Evolutionary conservation across 2,113 vertebrate species (phyloP).

Genomic region (Garra rufa): DNA sequence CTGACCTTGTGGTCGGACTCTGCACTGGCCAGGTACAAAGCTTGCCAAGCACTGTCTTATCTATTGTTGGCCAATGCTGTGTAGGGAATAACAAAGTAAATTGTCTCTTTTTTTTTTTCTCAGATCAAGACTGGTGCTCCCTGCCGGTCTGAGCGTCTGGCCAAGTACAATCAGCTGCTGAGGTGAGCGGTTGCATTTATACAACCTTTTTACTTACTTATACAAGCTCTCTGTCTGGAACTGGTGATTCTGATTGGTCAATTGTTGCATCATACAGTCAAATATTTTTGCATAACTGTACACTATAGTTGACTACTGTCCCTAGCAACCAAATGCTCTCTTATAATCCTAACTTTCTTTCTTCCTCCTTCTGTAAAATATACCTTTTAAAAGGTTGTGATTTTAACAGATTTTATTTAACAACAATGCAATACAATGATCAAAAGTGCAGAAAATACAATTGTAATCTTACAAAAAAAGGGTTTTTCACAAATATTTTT

Average conservation of each 20-base stretch:
- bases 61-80: not conserved
- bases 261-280: not conserved
- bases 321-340: not conserved
- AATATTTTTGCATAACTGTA: not conserved
- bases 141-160: slow-evolving; percentile 94
- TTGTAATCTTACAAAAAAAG: too few species aligned
- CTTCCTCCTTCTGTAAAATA: too few species aligned
- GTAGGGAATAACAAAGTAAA: not conserved
- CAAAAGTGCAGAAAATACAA: too few species aligned
- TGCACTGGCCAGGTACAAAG: slow-evolving; percentile 89
- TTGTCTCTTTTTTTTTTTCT: slow-evolving; percentile 8
- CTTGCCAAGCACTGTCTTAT: not conserved
- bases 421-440: not conserved
- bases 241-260: not conserved
- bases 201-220: not conserved
- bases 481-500: too few species aligned
- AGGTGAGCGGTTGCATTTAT: slow-evolving; percentile 74
- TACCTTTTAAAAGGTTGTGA: too few species aligned
- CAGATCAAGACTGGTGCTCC: slow-evolving; percentile 98
- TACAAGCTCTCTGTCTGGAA: not conserved
- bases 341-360: too few species aligned
- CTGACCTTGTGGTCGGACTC: slow-evolving; percentile 92
- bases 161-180: slow-evolving; percentile 97
- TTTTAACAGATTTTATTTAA: too few species aligned
- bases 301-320: not conserved